These are phyloP conservation scores for Myotis vivesi DNA, from an alignment of 2,797 vertebrate species.

Conservation along the genomic window DNA sequence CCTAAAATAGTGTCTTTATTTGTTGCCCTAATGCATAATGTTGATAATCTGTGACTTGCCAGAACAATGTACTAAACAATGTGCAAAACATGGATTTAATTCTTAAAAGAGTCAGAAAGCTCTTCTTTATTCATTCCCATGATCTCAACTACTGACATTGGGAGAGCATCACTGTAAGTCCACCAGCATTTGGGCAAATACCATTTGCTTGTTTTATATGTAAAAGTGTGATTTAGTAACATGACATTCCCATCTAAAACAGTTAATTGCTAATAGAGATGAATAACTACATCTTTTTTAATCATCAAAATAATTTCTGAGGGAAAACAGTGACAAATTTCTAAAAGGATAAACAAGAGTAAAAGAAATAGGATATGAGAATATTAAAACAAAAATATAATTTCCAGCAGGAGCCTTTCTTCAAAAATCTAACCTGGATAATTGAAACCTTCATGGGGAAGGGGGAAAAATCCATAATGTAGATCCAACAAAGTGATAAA, in stretches of 20 bases:
- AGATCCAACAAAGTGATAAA: background rate
- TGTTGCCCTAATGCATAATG: background rate
- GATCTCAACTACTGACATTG: background rate
- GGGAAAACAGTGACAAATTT: background rate
- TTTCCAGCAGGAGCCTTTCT: background rate
- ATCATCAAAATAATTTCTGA: background rate
- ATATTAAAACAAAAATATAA: constrained; percentile 1
- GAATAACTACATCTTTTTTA: background rate
- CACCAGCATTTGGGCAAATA: background rate
- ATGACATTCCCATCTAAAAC: background rate
- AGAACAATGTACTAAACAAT: background rate
- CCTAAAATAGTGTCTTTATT: background rate
- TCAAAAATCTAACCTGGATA: background rate
- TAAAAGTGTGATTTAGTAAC: background rate
- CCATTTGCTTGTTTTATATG: background rate
- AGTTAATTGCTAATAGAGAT: background rate
- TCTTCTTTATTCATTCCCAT: background rate
- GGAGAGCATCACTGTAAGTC: background rate
- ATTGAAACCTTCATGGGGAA: background rate
- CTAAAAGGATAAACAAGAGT: background rate
- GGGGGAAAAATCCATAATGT: background rate
- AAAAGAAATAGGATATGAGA: background rate
- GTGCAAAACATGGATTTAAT: background rate
- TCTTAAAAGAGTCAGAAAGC: background rate
- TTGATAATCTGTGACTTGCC: background rate